Base-by-base conservation (phyloP, 2,888 invertebrate genomes). In the Carabus problematicus region DNA sequence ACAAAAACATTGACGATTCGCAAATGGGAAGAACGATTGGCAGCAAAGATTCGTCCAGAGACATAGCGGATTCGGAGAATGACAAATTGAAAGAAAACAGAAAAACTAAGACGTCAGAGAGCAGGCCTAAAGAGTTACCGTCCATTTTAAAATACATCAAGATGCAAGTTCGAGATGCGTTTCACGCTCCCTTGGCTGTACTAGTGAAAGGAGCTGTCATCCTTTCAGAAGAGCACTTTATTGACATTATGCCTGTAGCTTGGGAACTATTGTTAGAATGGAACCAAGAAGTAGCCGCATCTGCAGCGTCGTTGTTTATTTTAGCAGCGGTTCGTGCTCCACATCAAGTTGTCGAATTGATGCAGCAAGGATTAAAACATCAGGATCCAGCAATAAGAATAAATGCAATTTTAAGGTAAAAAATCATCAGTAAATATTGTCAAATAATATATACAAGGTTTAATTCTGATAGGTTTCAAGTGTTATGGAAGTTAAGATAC, bases 241-340 rank as follows among this genome's bases (percentile, higher is more conserved):
- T 90, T 1, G 95, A 96, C 75, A 90, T 96, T 43, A 87, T 98
- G 71, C 93, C 95, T 0, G 92, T 96, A 0, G 94, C 97, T 0
- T 99, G 99, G 99, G 95, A 97, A 77, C 85, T 99, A 14, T 84
- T 99, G 4, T 81, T 98, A 49, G 98, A 99, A 78, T 88, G 90
- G n/a, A 97, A 97, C 78, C 87, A 93, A 74, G 94, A 94, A 80
- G 90, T 94, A 8, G 88, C 92, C 43, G 91, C 94, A 0, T 88
- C 91, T 58, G 92, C 94, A 40, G 95, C 97, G 0, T 92, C 96
- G 0, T 84, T 97, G 14, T 97, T 98, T 79, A 94, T 98, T 73
- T 86, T 98, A 72, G 91, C 93, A 0, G 95, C 98, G 0, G 97
- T 98, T 0, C 92, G 95, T 76, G 91, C 95, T 0, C 95, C 98